Evolutionary conservation across 2,113 vertebrate species (phyloP), one percentile per base, ranked within the genome.

Genomic region (Calidris pugnax): DNA sequence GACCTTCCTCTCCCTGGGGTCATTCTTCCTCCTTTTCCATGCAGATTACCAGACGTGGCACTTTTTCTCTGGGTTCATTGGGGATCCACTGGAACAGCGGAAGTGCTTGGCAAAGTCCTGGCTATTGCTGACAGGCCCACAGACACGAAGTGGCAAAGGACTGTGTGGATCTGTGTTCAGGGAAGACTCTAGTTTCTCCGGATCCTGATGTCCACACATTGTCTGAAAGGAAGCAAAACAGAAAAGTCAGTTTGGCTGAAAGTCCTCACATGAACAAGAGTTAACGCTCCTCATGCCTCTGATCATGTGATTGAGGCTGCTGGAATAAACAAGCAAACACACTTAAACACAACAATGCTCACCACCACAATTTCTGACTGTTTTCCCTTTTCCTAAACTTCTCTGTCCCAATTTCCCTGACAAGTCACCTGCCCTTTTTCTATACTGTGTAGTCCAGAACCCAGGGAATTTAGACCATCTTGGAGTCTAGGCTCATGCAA

Each of bases 31-130:
- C 45, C 18, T 57, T 50, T 95, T 95, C 95, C 91, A 89, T 21
- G 26, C 1, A 2, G 39, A 59, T 97, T 85, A 98, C 98, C 98
- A 98, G 74, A 98, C 94, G 9, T 27, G 95, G 43, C 98, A 98
- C 85, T 66, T 98, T 4, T 41, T 84, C 24, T 78, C 79, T 69
- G 98, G 98, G 78, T 98, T 98, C 97, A 98, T 90, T 41, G 64
- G 92, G 28, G 98, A 27, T n/a, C 96, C 93, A 6, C 13, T 93
- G 37, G 97, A 85, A 72, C 98, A 98, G 1, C 14, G 39, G 83
- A 98, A 98, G 48, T 96, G 62, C 69, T 85, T 98, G 67, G 98
- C 90, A 83, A 98, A 98, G 59, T 94, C 96, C 20, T 84, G 88
- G 45, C 64, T 96, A 18, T 98, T 98, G 96, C 98, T 98, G 78